phyloP scores from a whole-genome alignment of 2,113 vertebrate genomes.

The Saguinus midas region DNA sequence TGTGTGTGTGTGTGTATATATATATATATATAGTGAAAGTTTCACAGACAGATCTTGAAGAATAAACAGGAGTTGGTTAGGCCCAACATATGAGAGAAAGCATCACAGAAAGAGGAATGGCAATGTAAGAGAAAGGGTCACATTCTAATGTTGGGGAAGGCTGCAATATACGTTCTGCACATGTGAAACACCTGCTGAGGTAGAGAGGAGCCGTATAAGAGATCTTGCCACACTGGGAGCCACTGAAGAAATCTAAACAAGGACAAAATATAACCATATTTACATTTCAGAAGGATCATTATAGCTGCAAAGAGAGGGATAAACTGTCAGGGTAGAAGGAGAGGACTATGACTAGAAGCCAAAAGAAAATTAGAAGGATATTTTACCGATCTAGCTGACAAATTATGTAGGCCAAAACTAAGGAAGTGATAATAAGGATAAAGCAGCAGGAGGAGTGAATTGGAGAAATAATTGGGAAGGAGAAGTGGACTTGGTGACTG shows the following conservation, averaged over 20 bases:
- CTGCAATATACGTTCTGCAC: background rate
- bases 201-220: background rate
- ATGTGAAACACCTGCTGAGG: background rate
- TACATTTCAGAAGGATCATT: background rate
- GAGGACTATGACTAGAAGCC: background rate
- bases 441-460: background rate
- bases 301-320: background rate
- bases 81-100: background rate
- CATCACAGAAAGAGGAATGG: background rate
- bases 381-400: background rate
- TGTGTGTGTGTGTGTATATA: no score
- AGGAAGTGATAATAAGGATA: background rate
- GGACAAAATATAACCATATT: slow-evolving; percentile 13
- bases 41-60: background rate
- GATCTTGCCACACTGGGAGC: background rate
- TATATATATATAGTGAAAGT: background rate
- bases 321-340: background rate
- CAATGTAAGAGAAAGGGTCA: background rate
- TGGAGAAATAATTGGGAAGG: background rate
- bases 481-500: background rate
- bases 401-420: background rate
- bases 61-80: background rate
- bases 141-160: background rate
- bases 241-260: slow-evolving; percentile 15
- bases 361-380: background rate